Evolutionary conservation across 2,797 vertebrate genomes (phyloP), one percentile per base, ranked within the genome.

Genomic region (Semotilus atromaculatus): DNA sequence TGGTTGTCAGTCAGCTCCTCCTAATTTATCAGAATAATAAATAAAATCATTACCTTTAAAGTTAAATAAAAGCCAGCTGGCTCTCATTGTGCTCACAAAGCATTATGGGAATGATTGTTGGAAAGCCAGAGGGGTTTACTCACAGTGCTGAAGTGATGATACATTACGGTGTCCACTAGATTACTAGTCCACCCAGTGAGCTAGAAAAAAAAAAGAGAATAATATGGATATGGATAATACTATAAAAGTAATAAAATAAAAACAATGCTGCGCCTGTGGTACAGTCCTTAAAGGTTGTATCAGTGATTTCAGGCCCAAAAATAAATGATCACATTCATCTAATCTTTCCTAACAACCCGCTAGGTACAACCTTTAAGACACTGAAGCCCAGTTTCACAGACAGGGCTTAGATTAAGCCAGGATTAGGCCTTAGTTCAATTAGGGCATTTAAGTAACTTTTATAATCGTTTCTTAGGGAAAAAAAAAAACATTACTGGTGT

Each of bases 121-220:
- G 36, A 55, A 23, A 70, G 16, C 51, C 26, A 51, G 53, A 45
- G 66, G 36, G 40, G 3, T 45, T 58, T 82, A 96, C 97, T 98
- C 93, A 99, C 98, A 21, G 96, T 95, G 85, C 98, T 98, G 92
- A 99, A 99, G 91, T 98, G 97, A 91, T 99, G 98, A 21, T 96
- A 92, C 96, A 99, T 96, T 92, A 99, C 92, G 83, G 96, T 96
- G 87, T 99, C 98, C 92, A 98, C 97, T 86, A 99, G 85, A 88
- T 98, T 98, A 89, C 96, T 97, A 90, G 98, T 99, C 97, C 98
- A 97, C 66, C 97, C 97, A 88, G 97, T 95, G 88, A 99, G 93
- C 98, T 99, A 90, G 66, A 93, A 87, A 93, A 71, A 67, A 34
- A 31, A 86, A 11, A 40, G n/a, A 23, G 14, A 36, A 1, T 58